Conservation (phyloP, 1,140 invertebrate species). For the Galleria mellonella region DNA sequence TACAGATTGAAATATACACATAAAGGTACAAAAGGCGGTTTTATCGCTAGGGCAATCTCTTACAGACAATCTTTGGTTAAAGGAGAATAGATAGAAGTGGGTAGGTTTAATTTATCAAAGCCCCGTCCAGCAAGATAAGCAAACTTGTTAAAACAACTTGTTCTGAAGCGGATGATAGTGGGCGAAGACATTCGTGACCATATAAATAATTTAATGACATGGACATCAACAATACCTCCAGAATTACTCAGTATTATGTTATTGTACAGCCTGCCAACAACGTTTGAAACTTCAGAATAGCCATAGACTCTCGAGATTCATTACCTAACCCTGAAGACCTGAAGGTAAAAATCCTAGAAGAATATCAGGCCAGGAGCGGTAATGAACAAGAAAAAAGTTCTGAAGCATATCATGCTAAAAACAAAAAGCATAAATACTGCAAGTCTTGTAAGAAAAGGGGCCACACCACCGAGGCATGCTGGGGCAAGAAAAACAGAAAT, state of each 20-base stretch:
- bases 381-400: too few relatives aligned
- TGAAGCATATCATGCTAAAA: too few relatives aligned
- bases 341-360: slow-evolving; percentile 6
- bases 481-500: too few relatives aligned
- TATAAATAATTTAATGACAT: not conserved
- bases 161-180: not conserved
- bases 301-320: not conserved
- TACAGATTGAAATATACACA: too few relatives aligned
- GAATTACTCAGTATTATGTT: slow-evolving; percentile 7
- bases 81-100: too few relatives aligned
- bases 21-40: too few relatives aligned
- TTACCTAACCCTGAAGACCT: not conserved
- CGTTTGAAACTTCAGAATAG: slow-evolving; percentile 2
- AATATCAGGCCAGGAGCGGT: slow-evolving; percentile 1
- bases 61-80: too few relatives aligned
- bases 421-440: too few relatives aligned
- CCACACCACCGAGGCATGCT: too few relatives aligned
- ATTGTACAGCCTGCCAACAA: slow-evolving; percentile 1
- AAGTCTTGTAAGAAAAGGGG: too few relatives aligned
- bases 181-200: not conserved
- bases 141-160: not conserved
- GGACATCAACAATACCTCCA: not conserved
- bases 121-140: not conserved
- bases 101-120: too few relatives aligned
- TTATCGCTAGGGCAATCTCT: too few relatives aligned